Conservation (phyloP, 2,797 vertebrate species). For the Acomys russatus region DNA sequence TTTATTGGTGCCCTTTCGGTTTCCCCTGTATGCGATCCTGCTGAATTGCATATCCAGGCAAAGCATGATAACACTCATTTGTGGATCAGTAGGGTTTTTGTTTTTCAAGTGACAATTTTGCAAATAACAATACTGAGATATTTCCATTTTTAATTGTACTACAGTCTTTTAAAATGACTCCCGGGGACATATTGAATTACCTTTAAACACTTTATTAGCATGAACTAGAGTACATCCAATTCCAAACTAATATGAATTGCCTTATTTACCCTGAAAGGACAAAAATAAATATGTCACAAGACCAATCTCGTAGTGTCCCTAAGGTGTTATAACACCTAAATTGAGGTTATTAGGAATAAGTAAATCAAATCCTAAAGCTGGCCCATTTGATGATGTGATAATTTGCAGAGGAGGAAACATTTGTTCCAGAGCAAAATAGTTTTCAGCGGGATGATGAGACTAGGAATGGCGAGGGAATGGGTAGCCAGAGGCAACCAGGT, state of each 20-base stretch:
- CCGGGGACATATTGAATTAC: conserved; percentile 71
- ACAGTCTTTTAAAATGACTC: conserved; percentile 80
- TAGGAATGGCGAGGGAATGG: neutral
- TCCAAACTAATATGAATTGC: neutral
- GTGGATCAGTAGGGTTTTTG: conserved; percentile 72
- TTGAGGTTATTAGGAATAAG: conserved; percentile 65
- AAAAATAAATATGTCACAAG: conserved; percentile 67
- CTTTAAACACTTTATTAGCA: conserved; percentile 77
- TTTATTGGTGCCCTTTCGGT: conserved; percentile 84
- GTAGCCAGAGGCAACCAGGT: neutral
- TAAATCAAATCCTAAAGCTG: conserved; percentile 69
- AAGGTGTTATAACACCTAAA: neutral
- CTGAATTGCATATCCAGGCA: conserved; percentile 83
- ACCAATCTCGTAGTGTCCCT: neutral
- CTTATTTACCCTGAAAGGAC: conserved; percentile 65
- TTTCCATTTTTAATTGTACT: conserved; percentile 85
- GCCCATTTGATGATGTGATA: conserved; percentile 41
- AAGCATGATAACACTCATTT: conserved; percentile 83
- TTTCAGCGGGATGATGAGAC: neutral
- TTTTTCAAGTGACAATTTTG: conserved; percentile 85
- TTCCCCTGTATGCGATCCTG: conserved; percentile 80
- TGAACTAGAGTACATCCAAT: conserved; percentile 66
- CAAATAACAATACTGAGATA: conserved; percentile 82
- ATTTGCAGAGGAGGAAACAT: neutral
- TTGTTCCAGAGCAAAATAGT: conserved; percentile 16